These are phyloP conservation scores for Monodelphis domestica DNA, from an alignment of 2,797 vertebrate species.

Conservation along the genomic window DNA sequence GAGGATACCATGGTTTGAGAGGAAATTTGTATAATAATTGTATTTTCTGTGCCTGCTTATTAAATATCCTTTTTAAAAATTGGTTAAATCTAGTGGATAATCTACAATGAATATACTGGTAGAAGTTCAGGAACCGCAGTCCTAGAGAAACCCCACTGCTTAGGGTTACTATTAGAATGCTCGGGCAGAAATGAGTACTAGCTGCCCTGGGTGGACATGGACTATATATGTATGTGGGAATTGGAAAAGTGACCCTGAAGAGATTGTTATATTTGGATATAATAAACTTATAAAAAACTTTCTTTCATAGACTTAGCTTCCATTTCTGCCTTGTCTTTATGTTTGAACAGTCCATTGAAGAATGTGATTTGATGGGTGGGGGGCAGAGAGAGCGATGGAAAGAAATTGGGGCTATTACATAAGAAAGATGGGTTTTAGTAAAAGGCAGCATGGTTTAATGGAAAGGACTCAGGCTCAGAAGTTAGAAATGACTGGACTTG, in stretches of 20 bases:
- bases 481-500: constrained; percentile 46
- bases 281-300: constrained; percentile 38
- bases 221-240: not conserved
- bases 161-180: not conserved
- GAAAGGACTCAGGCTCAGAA: not conserved
- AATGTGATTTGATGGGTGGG: constrained; percentile 31
- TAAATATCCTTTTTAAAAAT: not conserved
- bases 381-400: constrained; percentile 10
- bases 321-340: constrained; percentile 15
- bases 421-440: constrained; percentile 1
- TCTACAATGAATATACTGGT: not conserved
- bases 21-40: not conserved
- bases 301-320: constrained; percentile 24
- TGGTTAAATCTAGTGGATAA: not conserved
- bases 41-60: not conserved
- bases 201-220: not conserved
- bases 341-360: constrained; percentile 32
- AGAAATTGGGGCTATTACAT: constrained; percentile 50
- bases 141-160: not conserved
- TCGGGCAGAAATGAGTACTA: not conserved
- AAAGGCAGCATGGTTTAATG: not conserved
- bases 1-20: not conserved
- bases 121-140: not conserved
- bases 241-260: not conserved
- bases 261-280: not conserved